Evolutionary conservation across 2,888 invertebrate genomes (phyloP), one percentile per base, ranked within the genome.

Genomic region (Aphrophora alni): DNA sequence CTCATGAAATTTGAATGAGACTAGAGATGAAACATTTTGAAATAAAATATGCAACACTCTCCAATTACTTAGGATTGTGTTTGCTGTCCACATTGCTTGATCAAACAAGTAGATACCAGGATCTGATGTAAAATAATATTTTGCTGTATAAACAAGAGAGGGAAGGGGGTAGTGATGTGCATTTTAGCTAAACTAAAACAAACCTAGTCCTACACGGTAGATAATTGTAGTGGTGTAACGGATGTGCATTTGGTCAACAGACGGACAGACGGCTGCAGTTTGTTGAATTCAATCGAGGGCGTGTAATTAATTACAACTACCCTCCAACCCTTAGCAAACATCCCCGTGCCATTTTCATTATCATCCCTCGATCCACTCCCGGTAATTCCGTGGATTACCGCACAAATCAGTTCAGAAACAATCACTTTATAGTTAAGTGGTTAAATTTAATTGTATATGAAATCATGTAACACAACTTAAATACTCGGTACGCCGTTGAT

Each of bases 211-310:
- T 59, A 59, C 59, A 59, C 59, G 59, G 33, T 21, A 21, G 59
- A 59, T 59, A 59, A 59, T 59, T 59, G 59, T 59, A 59, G 14
- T 21, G 59, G 59, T 59, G n/a, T 59, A 59, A 8, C 59, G 21
- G 59, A 59, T 59, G 59, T 59, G 59, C 59, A 59, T 59, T 59
- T 59, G 59, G 59, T 59, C 59, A 59, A 59, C 59, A 59, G 59
- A 59, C 59, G 59, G 59, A 59, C 59, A 4, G n/a, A 44, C 17
- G n/a, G 59, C 12, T 59, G 59, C 59, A 59, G 59, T 59, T 59
- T 59, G 59, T 59, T 59, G 59, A 59, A 59, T 59, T 59, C 59
- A 59, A 59, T 59, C 59, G 59, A 59, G 59, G 59, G 59, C 59
- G 59, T 21, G 59, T 59, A 59, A 59, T 59, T 59, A 59, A 59